Percentiles rank a stretch among this genome's conserved stretches.
These are phyloP conservation scores for Andrena fulva DNA, from an alignment of 2,888 invertebrate species.

Conservation along the genomic window DNA sequence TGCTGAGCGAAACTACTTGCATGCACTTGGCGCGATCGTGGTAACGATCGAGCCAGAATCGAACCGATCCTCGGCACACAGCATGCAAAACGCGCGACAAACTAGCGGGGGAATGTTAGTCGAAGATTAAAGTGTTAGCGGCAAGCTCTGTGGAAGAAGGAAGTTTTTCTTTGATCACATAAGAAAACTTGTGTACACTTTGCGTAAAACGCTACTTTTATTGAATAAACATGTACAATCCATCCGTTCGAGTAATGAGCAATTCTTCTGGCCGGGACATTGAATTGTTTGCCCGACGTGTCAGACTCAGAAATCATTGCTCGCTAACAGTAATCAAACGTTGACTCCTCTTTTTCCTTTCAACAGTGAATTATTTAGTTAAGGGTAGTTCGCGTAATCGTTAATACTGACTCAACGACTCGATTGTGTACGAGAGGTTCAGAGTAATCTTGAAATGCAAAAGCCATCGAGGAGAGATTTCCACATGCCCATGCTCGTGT, in stretches of 20 bases:
- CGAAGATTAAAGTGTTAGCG: constrained; percentile 80
- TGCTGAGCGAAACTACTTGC: background rate
- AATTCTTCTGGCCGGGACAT: constrained; percentile 16
- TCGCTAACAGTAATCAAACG: constrained; percentile 21
- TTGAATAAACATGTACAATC: constrained; percentile 75
- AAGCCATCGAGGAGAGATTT: constrained; percentile 64
- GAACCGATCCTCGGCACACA: background rate
- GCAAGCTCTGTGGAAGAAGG: constrained; percentile 80
- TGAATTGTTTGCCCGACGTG: background rate
- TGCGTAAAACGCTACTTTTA: constrained; percentile 76
- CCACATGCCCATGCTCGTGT: constrained; percentile 70
- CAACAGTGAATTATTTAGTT: constrained; percentile 4
- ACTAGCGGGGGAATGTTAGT: constrained; percentile 74
- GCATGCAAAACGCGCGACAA: constrained; percentile 42
- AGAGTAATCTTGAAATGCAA: constrained; percentile 54
- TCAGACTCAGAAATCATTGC: constrained; percentile 9
- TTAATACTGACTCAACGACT: constrained; percentile 57
- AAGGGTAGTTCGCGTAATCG: constrained; percentile 22
- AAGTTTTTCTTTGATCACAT: constrained; percentile 68
- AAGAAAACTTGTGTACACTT: constrained; percentile 77
- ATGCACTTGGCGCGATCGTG: constrained; percentile 16
- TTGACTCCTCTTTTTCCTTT: background rate
- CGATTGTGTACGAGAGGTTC: constrained; percentile 28
- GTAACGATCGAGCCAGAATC: background rate
- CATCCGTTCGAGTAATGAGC: constrained; percentile 40